Base-by-base conservation (phyloP, 2,888 invertebrate species). In the Phyto melanocephala region DNA sequence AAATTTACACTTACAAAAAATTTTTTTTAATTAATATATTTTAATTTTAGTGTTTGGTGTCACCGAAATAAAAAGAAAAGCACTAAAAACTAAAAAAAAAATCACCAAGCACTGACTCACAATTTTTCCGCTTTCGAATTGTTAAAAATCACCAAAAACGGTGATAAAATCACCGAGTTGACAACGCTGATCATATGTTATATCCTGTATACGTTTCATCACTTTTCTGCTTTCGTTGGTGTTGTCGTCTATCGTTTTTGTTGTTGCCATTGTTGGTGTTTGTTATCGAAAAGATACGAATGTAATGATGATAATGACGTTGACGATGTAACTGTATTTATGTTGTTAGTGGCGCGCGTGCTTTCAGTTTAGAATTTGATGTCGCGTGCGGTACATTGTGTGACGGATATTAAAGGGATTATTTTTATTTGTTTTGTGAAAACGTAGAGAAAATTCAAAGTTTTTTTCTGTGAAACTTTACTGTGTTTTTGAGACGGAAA, bases 281-380 rank as follows among this genome's bases (percentile, higher is more conserved):
- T 60, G 40, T 56, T 40, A 68, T 42, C 68, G 52, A 13, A 24
- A 37, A 70, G 70, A 50, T 78, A 78, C 71, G 71, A 71, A 54
- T 62, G 45, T 63, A 52, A 68, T 77, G 17, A 77, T 42, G 60
- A 72, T 58, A 15, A 56, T 56, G 42, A 68, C n/a, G 54, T 54
- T 54, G 52, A 24, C 6, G 11, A 50, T 37, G 63, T 63, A 47
- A 40, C 20, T 37, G 42, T 54, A 10, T 76, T 11, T 47, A 28
- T 54, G 28, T 77, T 54, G 50, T 62, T 62, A 70, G 77, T 63
- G 56, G 74, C 74, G 81, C 74, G 81, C 70, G 68, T 78, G 81
- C 78, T 81, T 81, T 81, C 28, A 81, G 81, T 81, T 81, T 81
- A 63, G 24, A 52, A 54, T 68, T 81, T 56, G 74, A 56, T 78